Conservation (phyloP, 2,113 vertebrate species). For the Rhynchomys soricoides region DNA sequence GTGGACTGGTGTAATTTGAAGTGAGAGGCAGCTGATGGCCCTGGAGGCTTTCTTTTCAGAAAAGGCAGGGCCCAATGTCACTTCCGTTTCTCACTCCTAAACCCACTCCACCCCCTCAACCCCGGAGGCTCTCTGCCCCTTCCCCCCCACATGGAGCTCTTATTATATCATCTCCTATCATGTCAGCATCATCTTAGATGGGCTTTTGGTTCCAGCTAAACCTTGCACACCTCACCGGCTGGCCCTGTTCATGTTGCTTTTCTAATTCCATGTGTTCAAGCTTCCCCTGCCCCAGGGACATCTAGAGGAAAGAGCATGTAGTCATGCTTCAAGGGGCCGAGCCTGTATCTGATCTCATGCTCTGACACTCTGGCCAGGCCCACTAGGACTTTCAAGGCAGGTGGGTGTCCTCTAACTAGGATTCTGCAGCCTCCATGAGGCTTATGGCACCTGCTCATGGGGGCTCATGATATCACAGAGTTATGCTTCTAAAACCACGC, state of each 20-base stretch:
- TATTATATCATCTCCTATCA: background rate
- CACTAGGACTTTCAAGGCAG: background rate
- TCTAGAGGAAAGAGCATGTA: rapidly evolving
- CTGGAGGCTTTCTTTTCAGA: background rate
- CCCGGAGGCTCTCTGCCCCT: background rate
- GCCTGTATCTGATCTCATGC: background rate
- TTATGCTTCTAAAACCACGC: background rate
- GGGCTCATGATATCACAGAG: background rate
- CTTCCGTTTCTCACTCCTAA: background rate
- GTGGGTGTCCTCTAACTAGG: background rate
- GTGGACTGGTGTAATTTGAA: too few relatives aligned
- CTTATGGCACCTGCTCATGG: background rate
- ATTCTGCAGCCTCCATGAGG: background rate
- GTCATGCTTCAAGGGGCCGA: background rate
- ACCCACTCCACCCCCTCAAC: background rate
- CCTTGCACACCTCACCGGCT: background rate
- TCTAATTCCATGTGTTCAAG: background rate
- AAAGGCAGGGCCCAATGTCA: background rate
- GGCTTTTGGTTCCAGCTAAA: background rate
- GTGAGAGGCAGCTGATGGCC: background rate
- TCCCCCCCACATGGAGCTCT: background rate
- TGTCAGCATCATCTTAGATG: background rate
- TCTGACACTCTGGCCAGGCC: background rate
- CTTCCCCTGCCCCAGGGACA: rapidly evolving
- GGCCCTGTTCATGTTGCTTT: background rate